These are phyloP conservation scores for Ips typographus DNA, from an alignment of 1,140 invertebrate genomes.

Conservation along the genomic window DNA sequence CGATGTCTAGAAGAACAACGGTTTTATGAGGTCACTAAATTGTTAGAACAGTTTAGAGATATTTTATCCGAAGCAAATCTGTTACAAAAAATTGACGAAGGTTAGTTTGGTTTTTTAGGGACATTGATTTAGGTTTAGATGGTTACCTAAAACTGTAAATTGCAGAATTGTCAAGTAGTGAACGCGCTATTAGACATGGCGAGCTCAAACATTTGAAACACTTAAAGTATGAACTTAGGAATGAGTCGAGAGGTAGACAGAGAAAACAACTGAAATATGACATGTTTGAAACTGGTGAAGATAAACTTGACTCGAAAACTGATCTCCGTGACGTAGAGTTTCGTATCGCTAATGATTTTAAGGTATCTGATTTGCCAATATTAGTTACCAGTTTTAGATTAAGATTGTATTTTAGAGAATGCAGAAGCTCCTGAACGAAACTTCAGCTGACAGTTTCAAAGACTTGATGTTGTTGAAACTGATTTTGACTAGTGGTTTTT, in stretches of 20 bases:
- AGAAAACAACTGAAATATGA: slow-evolving; percentile 74
- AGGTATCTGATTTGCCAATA: slow-evolving; percentile 22
- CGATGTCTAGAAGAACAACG: slow-evolving; percentile 93
- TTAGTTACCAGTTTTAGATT: background rate
- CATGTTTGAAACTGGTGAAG: slow-evolving; percentile 53
- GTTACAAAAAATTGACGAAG: slow-evolving; percentile 59
- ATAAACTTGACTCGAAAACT: slow-evolving; percentile 59
- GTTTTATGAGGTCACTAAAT: slow-evolving; percentile 94
- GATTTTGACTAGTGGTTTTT: slow-evolving; percentile 87
- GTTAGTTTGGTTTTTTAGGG: slow-evolving; percentile 31
- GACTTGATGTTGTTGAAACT: slow-evolving; percentile 89
- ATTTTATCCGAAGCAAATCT: slow-evolving; percentile 77
- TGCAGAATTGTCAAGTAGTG: slow-evolving; percentile 65
- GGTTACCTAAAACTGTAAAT: background rate
- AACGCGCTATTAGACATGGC: slow-evolving; percentile 78
- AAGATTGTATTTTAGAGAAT: slow-evolving; percentile 35
- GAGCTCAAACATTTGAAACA: slow-evolving; percentile 83
- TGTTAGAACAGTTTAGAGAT: slow-evolving; percentile 86
- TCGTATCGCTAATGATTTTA: slow-evolving; percentile 56
- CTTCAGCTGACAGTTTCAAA: slow-evolving; percentile 72
- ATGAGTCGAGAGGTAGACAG: slow-evolving; percentile 62
- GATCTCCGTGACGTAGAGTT: slow-evolving; percentile 95
- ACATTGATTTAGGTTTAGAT: background rate
- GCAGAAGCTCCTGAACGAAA: slow-evolving; percentile 67
- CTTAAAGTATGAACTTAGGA: slow-evolving; percentile 68